These are phyloP conservation scores for Phoxinus phoxinus DNA, from an alignment of 2,113 vertebrate genomes.

Conservation along the genomic window DNA sequence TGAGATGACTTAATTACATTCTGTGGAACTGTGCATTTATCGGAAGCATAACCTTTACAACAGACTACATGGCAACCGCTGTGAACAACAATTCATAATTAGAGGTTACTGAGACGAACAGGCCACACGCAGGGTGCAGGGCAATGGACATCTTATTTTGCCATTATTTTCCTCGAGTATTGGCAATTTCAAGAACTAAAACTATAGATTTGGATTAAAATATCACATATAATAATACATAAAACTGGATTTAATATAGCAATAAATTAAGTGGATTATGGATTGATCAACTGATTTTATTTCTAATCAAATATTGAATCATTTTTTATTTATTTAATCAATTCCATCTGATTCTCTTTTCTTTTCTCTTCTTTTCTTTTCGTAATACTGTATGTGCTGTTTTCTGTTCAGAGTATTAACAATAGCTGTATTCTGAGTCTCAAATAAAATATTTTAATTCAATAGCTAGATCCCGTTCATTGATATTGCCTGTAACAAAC, in stretches of 20 bases:
- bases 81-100: conserved; percentile 54
- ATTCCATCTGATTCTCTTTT: neutral
- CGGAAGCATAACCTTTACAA: conserved; percentile 47
- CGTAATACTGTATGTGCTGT: neutral
- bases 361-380: neutral
- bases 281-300: neutral
- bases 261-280: neutral
- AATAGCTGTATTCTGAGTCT: neutral
- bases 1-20: conserved; percentile 59
- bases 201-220: neutral
- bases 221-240: neutral
- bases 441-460: conserved; percentile 5
- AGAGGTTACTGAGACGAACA: conserved; percentile 37
- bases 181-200: neutral
- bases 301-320: neutral
- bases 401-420: neutral
- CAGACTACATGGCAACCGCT: conserved; percentile 50
- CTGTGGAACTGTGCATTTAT: conserved; percentile 48
- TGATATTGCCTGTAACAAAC: neutral
- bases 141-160: conserved; percentile 31
- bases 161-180: conserved; percentile 22
- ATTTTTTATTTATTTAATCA: neutral
- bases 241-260: neutral
- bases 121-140: conserved; percentile 19
- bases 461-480: neutral